Evolutionary conservation across 2,797 vertebrate species (phyloP).

Genomic region (Pteropus rufus): DNA sequence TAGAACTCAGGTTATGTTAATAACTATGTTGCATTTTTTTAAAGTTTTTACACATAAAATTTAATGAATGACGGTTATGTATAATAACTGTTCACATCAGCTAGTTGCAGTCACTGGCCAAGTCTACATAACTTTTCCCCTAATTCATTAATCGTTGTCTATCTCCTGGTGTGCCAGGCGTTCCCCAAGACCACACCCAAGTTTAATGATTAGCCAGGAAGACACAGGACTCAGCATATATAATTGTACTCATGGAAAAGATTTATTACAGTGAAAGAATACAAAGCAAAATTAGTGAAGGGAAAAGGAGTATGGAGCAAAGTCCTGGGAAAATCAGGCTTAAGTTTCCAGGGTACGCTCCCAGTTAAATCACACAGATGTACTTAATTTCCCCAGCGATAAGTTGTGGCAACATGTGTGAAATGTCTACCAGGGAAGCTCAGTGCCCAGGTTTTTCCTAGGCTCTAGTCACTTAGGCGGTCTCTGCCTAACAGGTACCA

Average conservation of each 20-base stretch:
- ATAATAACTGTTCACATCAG: not conserved
- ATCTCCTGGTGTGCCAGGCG: not conserved
- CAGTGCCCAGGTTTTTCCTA: not conserved
- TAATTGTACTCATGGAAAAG: not conserved
- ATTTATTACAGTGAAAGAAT: not conserved
- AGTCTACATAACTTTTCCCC: not conserved
- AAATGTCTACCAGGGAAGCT: not conserved
- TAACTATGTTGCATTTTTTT: not conserved
- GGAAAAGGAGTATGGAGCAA: not conserved
- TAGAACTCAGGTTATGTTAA: not conserved
- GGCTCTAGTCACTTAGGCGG: not conserved
- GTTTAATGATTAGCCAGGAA: not conserved
- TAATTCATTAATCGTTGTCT: not conserved
- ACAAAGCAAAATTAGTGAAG: not conserved
- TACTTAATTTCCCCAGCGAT: not conserved
- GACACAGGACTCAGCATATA: not conserved
- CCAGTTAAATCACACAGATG: not conserved
- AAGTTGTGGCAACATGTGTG: not conserved
- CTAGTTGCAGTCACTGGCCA: not conserved
- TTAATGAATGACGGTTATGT: not conserved
- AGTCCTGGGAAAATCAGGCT: not conserved
- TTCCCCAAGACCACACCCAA: not conserved
- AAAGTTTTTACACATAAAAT: not conserved
- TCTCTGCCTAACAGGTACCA: not conserved
- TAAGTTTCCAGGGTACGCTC: not conserved